phyloP scores from a whole-genome alignment of 2,797 vertebrate genomes.

The Pipistrellus kuhlii region DNA sequence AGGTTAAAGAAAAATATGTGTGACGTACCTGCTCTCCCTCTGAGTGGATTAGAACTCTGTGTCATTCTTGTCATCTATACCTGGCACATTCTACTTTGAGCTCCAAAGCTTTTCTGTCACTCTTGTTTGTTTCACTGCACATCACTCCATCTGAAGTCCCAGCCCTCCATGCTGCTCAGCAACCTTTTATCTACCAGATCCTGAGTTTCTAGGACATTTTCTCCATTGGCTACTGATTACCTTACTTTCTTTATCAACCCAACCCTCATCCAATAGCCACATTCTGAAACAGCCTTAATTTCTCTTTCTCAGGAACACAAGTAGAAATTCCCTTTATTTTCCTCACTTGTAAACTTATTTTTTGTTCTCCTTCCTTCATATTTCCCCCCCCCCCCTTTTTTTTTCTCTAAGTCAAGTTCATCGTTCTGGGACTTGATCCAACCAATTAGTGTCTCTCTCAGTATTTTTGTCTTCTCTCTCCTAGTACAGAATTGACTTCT shows the following conservation, averaged over 20 bases:
- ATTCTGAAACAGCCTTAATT: background rate
- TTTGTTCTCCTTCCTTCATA: background rate
- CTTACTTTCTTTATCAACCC: rapidly evolving
- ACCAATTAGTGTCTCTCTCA: no score
- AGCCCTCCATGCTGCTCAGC: rapidly evolving
- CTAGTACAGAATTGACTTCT: background rate
- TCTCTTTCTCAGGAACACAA: rapidly evolving
- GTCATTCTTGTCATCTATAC: background rate
- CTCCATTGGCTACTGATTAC: background rate
- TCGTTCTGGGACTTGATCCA: background rate
- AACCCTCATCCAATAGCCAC: rapidly evolving
- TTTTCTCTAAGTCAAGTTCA: background rate
- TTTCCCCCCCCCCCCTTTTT: background rate
- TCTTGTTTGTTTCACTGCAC: rapidly evolving
- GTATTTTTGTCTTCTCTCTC: background rate
- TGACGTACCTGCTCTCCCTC: background rate
- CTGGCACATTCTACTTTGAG: rapidly evolving
- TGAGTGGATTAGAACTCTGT: rapidly evolving
- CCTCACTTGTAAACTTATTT: rapidly evolving
- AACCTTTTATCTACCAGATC: background rate
- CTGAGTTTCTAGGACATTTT: background rate
- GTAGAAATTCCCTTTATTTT: no score
- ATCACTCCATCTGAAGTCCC: rapidly evolving
- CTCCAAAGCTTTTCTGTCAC: no score
- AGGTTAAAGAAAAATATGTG: rapidly evolving